Evolutionary conservation across 2,113 vertebrate species (phyloP).

Genomic region (Alaudala cheleensis): DNA sequence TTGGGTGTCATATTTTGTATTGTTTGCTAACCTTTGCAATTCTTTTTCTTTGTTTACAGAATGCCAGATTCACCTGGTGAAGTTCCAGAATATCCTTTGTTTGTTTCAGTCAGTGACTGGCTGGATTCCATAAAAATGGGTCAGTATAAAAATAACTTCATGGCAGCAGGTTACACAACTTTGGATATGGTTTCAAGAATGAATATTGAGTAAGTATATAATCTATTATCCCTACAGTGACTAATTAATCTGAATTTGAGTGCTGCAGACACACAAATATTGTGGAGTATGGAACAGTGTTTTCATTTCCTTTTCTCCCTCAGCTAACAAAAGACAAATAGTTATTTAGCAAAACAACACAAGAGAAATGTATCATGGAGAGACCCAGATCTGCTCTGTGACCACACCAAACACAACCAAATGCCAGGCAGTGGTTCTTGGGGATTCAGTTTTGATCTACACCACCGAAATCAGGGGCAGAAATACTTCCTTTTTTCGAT

Average conservation of each 20-base stretch:
- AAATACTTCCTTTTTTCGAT: neutral
- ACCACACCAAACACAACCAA: neutral
- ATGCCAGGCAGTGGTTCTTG: neutral
- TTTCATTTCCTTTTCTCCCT: neutral
- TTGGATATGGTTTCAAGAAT: slow-evolving; percentile 94
- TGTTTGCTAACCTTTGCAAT: neutral
- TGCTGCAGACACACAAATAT: neutral
- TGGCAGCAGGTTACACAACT: slow-evolving; percentile 90
- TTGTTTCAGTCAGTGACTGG: slow-evolving; percentile 95
- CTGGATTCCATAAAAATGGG: slow-evolving; percentile 98
- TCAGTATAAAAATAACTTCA: slow-evolving; percentile 95
- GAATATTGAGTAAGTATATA: slow-evolving; percentile 91
- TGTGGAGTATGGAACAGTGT: neutral
- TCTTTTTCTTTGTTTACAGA: slow-evolving; percentile 61
- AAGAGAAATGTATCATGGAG: neutral
- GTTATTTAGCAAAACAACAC: neutral
- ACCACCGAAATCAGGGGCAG: neutral
- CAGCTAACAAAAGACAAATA: neutral
- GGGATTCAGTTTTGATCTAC: neutral
- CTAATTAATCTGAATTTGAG: neutral
- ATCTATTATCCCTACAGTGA: neutral
- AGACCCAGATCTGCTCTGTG: neutral
- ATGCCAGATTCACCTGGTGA: slow-evolving; percentile 92
- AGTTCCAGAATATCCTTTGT: slow-evolving; percentile 90
- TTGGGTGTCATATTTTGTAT: neutral